Evolutionary conservation across 2,113 vertebrate species (phyloP), one percentile per base, ranked within the genome.

Genomic region (Lonchura striata): DNA sequence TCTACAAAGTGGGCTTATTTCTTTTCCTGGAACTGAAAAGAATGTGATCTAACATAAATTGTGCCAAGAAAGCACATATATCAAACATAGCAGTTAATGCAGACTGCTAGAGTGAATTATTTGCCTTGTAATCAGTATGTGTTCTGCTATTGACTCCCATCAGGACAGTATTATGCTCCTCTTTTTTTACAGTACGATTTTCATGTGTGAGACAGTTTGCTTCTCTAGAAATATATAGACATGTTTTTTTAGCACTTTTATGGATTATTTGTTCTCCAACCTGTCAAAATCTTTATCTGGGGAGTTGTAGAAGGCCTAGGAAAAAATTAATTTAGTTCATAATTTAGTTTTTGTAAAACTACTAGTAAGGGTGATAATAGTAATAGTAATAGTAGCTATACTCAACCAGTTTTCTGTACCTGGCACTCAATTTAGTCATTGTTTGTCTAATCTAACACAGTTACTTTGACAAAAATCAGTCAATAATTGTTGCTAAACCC

Each of bases 401-500:
- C 7, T 66, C 20, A 72, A n/a, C 12, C 7, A 33, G 4, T 5
- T 93, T 53, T 61, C 21, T 54, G 25, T 13, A 69, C 3, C 12
- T 68, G 47, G 17, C 6, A 68, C 6, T n/a, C 11, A 75, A 12
- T 46, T 39, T 46, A 53, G 6, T 68, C 21, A 41, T 74, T 50
- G 23, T 30, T 74, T 74, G 5, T n/a, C 39, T 24, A 44, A 33
- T 50, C 15, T 59, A 66, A 35, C 19, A 28, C 21, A 33, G 13
- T 8, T 44, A 41, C n/a, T 47, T 53, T 35, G 47, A 25, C 20
- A 82, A 89, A 75, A 75, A 46, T 18, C n/a, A 31, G 9, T 60
- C 24, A 75, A 25, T 30, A 66, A 18, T 3, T 46, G 21, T 39
- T 0, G 0, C 9, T 53, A 47, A 75, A 66, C 2, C 20, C 13